Conservation (phyloP, 2,797 vertebrate species). For the Xerus rutilus region DNA sequence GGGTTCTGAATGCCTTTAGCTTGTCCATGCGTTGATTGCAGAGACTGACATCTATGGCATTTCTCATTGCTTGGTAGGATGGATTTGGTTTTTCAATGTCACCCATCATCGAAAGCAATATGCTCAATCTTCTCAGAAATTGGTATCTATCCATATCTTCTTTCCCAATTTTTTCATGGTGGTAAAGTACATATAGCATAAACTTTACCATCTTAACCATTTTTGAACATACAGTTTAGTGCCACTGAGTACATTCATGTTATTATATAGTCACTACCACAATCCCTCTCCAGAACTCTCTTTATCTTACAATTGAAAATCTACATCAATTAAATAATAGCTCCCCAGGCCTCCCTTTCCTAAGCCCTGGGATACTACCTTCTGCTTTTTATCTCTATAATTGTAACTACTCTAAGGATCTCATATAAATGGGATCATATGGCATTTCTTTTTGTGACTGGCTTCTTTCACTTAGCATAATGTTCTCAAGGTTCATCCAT, state of each 20-base stretch:
- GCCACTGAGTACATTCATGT: background rate
- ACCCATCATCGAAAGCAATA: background rate
- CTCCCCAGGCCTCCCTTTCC: background rate
- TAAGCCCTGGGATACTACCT: background rate
- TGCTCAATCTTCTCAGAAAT: background rate
- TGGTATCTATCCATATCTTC: background rate
- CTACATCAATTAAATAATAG: background rate
- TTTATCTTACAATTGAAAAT: background rate
- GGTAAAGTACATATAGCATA: constrained; percentile 1
- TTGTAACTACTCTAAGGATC: background rate
- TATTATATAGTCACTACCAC: background rate
- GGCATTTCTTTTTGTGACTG: background rate
- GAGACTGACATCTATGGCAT: background rate
- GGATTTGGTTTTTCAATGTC: background rate
- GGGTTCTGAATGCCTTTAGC: background rate
- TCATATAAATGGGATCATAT: background rate
- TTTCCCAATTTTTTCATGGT: background rate
- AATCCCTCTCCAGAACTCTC: background rate
- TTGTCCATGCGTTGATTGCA: background rate
- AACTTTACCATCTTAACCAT: background rate
- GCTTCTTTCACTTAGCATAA: background rate
- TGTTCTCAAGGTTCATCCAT: background rate
- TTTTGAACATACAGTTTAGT: background rate
- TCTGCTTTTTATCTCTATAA: background rate
- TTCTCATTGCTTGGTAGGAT: background rate